Evolutionary conservation across 2,797 vertebrate species (phyloP).

Genomic region (Echiichthys vipera): DNA sequence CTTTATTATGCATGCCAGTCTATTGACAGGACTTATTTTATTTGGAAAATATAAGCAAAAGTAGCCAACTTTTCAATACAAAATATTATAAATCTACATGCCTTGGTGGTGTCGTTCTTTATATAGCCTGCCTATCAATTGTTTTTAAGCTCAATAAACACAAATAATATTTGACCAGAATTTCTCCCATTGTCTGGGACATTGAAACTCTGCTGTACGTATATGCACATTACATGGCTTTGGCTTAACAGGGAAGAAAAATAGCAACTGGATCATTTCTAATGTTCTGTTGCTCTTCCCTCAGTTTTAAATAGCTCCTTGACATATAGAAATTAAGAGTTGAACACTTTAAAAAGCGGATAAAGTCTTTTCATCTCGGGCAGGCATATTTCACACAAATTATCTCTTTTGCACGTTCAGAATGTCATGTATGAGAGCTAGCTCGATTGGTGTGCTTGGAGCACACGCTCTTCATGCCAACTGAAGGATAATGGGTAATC

Average conservation of each 20-base stretch:
- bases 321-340: slow-evolving; percentile 69
- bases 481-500: slow-evolving; percentile 79
- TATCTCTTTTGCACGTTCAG: slow-evolving; percentile 67
- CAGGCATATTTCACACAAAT: slow-evolving; percentile 79
- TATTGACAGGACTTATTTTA: no score
- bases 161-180: no score
- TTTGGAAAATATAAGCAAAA: no score
- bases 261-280: slow-evolving; percentile 40
- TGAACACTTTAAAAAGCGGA: slow-evolving; percentile 65
- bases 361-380: slow-evolving; percentile 71
- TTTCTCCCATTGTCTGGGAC: no score
- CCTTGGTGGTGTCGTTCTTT: no score
- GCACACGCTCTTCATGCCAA: slow-evolving; percentile 71
- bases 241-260: slow-evolving; percentile 27
- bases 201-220: no score
- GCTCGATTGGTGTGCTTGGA: slow-evolving; percentile 69
- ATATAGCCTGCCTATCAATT: no score
- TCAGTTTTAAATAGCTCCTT: slow-evolving; percentile 47
- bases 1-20: no score
- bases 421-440: slow-evolving; percentile 52
- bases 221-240: not conserved
- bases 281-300: slow-evolving; percentile 43
- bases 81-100: no score
- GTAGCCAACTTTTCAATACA: no score
- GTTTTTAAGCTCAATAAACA: no score